Evolutionary conservation across 2,797 vertebrate species (phyloP).

Genomic region (Psittacula derbiana): DNA sequence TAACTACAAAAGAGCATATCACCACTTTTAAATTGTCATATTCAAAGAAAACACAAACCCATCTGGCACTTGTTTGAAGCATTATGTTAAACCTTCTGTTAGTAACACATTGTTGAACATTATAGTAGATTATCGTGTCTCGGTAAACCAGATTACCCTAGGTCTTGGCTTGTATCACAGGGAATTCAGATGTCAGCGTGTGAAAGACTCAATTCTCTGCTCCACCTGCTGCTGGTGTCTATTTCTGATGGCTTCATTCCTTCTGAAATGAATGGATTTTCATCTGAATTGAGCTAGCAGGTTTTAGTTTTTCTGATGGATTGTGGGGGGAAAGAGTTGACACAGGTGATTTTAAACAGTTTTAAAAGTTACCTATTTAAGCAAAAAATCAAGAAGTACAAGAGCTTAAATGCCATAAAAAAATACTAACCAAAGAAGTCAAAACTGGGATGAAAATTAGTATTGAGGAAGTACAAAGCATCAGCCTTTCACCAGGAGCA

Average conservation of each 20-base stretch:
- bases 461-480: not conserved
- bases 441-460: not conserved
- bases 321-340: not conserved
- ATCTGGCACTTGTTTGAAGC: not conserved
- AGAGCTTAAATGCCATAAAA: not conserved
- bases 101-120: not conserved
- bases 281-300: not conserved
- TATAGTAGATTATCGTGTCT: not conserved
- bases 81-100: conserved; percentile 25
- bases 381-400: not conserved
- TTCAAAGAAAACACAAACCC: not conserved
- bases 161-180: not conserved
- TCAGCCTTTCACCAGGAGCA: not conserved
- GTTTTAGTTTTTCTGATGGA: not conserved
- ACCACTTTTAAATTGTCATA: not conserved
- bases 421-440: not conserved
- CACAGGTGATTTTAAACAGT: not conserved
- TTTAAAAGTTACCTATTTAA: not conserved
- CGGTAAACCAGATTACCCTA: not conserved
- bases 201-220: not conserved
- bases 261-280: not conserved
- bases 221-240: not conserved
- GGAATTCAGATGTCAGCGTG: not conserved
- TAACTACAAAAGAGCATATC: not conserved
- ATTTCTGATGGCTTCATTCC: not conserved